Evolutionary conservation across 2,113 vertebrate species (phyloP).

Genomic region (Cyprinus carpio): DNA sequence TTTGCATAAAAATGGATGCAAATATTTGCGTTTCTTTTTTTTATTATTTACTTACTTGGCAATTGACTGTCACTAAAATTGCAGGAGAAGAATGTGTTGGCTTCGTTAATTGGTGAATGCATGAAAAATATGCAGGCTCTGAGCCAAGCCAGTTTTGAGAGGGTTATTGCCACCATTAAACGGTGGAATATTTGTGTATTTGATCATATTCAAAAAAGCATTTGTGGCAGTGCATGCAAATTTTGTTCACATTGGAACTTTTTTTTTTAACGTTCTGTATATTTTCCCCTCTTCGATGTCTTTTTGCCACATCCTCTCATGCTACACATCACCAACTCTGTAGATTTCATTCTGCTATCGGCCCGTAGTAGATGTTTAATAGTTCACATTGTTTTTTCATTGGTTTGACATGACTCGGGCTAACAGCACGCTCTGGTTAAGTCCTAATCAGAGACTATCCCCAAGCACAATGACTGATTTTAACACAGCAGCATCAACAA

Average conservation of each 20-base stretch:
- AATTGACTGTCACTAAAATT: background rate
- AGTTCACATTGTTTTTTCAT: conserved; percentile 18
- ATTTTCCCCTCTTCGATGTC: background rate
- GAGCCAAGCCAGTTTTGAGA: background rate
- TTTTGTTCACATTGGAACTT: background rate
- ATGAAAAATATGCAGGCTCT: background rate
- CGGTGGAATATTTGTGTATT: background rate
- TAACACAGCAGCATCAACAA: background rate
- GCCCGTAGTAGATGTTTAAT: background rate
- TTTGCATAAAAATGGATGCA: background rate
- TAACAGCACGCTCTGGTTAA: background rate
- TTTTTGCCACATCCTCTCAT: conserved; percentile 23
- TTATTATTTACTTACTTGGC: background rate
- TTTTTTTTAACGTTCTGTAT: background rate
- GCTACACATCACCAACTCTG: background rate
- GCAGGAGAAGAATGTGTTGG: background rate
- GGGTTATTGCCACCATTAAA: background rate
- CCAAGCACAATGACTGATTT: conserved; percentile 19
- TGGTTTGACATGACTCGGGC: conserved; percentile 15
- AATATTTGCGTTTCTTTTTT: background rate
- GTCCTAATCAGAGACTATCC: conserved; percentile 16
- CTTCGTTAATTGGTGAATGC: background rate
- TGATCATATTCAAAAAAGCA: background rate
- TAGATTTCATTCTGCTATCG: conserved; percentile 20
- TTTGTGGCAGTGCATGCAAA: background rate